phyloP scores from a whole-genome alignment of 2,888 invertebrate species.

The Melinopterus prodromus region DNA sequence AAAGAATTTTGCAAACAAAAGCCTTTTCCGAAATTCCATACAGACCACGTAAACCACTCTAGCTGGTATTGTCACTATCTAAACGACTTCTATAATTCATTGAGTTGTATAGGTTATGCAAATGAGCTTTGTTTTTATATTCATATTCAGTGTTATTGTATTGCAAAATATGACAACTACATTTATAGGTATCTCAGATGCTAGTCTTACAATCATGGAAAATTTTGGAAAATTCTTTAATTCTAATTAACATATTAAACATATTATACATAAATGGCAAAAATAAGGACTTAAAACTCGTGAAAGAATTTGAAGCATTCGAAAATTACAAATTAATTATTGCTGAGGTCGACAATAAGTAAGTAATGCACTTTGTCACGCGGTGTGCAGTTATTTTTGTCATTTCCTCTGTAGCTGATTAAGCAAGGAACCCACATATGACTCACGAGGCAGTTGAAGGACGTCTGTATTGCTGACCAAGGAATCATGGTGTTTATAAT shows the following conservation, averaged over 20 bases:
- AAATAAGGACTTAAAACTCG: background rate
- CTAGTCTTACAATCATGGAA: no score
- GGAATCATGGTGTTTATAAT: background rate
- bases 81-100: background rate
- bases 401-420: background rate
- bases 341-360: background rate
- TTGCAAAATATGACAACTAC: background rate
- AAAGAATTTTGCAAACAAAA: background rate
- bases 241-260: no score
- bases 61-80: background rate
- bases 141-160: background rate
- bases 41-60: background rate
- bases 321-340: background rate
- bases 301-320: background rate
- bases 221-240: no score
- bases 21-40: background rate
- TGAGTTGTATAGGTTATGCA: slow-evolving; percentile 5
- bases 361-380: background rate
- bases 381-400: slow-evolving; percentile 4
- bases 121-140: background rate
- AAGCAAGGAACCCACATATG: slow-evolving; percentile 4
- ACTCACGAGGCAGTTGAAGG: background rate
- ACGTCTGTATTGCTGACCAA: background rate
- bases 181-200: no score
- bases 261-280: no score